Base-by-base conservation (phyloP, 2,113 vertebrate genomes). In the Alectura lathami region DNA sequence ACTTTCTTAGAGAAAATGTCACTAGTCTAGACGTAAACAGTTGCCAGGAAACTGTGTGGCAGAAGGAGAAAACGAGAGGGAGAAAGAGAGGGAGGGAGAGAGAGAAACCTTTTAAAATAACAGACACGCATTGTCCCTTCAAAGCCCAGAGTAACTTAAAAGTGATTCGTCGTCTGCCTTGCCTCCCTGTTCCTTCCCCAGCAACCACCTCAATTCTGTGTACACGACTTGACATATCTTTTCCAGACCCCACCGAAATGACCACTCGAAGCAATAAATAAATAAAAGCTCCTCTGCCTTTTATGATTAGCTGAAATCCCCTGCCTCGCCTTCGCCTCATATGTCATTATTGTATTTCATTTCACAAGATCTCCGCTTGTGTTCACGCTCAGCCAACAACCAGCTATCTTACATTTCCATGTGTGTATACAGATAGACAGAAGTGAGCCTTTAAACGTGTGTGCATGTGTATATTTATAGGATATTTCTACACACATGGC, bases 31-130 rank as follows among this genome's bases (percentile, higher is more conserved):
- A 94, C 94, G 85, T 83, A 95, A 92, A 88, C 88, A 85, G 93
- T 96, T 97, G 96, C 95, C 97, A 96, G 96, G 97, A 97, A 97
- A 97, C 91, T 96, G 83, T 34, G 66, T 75, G 88, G 87, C n/a
- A 60, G 93, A 82, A 94, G 77, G 79, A 67, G 88, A 94, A 94
- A 89, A 95, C 90, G 88, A 91, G 86, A 82, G 90, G 80, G 79
- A 93, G 72, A 92, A 89, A 86, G 80, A 54, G 59, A 94, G 95
- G 70, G 70, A 53, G 94, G 94, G 76, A 9, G 87, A 87, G 81
- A 57, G 81, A 85, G 86, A 66, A 91, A 92, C 60, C 87, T 93
- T 91, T 93, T 73, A 94, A 94, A 94, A 89, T 83, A 78, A 97
- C 94, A 98, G 95, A 53, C 94, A 4, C 12, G 79, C 96, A 95